Base-by-base conservation (phyloP, 2,113 vertebrate genomes). In the Rhegmatorhina hoffmannsi region DNA sequence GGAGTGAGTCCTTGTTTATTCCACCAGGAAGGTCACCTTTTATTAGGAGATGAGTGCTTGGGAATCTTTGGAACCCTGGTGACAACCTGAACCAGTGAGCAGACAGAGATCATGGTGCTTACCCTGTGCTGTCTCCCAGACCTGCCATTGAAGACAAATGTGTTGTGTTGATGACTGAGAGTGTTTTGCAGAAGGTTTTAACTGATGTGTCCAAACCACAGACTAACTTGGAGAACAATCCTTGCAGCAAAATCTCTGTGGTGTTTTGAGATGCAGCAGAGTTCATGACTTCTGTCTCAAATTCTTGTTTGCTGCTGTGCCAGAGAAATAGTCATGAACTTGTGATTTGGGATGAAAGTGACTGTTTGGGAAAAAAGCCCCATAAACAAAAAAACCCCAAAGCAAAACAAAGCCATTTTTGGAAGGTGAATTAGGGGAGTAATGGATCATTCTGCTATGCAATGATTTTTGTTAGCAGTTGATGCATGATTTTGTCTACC, bases 291-390 rank as follows among this genome's bases (percentile, higher is more conserved):
- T 87, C 23, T 76, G 53, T 82, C 78, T 95, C 43, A 53, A 94
- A 36, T 84, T 92, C 53, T 87, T 84, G 70, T 81, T 84, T 85
- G 78, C 89, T 87, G 56, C 74, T 72, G 10, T 92, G 91, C 89
- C 93, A 96, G 89, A 89, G 43, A 55, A 96, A 91, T 67, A 95
- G 84, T 96, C 89, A 92, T 92, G 77, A 91, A 63, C 70, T 94
- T 90, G 90, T 95, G 87, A 96, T 94, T 79, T 83, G 62, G 40
- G 96, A 52, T 67, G 84, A 38, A 94, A 92, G 31, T 91, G 50
- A 19, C 74, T 6, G 6, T 62, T 79, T 50, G 14, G 40, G 34
- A 18, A 70, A 53, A 68, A 26, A 18, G 59, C 28, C 10, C 33
- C 29, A 84, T 43, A 83, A 87, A 87, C 50, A 47, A 77, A 59